Conservation (phyloP, 2,113 vertebrate genomes). For the Heteronetta atricapilla region DNA sequence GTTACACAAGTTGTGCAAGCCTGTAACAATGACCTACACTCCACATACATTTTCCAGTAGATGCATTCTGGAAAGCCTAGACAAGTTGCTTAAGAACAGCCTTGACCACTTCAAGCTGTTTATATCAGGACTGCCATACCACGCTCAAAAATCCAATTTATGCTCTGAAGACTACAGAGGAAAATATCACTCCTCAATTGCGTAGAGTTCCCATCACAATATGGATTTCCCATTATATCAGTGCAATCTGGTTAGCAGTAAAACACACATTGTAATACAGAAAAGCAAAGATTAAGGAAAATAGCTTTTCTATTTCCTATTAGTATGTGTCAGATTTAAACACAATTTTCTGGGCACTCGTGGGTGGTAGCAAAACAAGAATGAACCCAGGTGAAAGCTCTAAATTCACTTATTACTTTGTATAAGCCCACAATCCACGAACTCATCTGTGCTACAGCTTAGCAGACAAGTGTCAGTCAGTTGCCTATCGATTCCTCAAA, state of each 20-base stretch:
- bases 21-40: neutral
- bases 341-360: neutral
- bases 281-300: neutral
- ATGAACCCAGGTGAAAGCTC: too few relatives aligned
- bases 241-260: neutral
- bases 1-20: neutral
- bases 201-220: neutral
- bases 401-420: too few relatives aligned
- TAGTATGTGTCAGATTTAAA: neutral
- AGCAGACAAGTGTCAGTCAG: neutral
- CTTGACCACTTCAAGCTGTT: neutral
- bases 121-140: neutral
- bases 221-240: neutral
- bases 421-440: neutral
- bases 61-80: neutral
- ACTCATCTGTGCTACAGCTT: neutral
- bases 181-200: neutral
- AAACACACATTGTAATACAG: neutral
- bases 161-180: neutral
- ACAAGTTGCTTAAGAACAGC: neutral
- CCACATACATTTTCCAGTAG: neutral
- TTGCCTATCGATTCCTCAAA: fast-evolving
- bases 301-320: neutral
- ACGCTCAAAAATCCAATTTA: neutral
- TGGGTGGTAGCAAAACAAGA: too few relatives aligned